phyloP scores from a whole-genome alignment of 2,888 invertebrate genomes.

The Tachina grossa region DNA sequence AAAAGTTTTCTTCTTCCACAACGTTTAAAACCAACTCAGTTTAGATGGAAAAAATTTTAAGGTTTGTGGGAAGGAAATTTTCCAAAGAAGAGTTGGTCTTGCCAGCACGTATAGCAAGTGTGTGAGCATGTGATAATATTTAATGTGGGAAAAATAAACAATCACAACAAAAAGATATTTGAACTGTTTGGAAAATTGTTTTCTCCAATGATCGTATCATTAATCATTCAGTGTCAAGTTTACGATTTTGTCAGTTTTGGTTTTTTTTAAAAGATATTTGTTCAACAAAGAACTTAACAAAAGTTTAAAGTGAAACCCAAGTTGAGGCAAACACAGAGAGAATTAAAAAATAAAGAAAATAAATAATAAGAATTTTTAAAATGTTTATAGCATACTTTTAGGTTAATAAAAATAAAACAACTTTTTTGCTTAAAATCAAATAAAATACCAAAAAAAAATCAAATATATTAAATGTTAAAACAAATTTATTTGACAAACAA shows the following conservation, averaged over 20 bases:
- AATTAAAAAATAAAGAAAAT: not conserved
- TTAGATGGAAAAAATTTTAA: slow-evolving; percentile 12
- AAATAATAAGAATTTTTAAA: not conserved
- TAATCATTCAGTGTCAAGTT: slow-evolving; percentile 73
- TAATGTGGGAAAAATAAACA: slow-evolving; percentile 62
- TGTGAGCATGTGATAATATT: slow-evolving; percentile 30
- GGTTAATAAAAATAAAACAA: not conserved
- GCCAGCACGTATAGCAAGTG: slow-evolving; percentile 8
- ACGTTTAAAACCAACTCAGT: slow-evolving; percentile 9
- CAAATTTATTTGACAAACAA: too few relatives aligned
- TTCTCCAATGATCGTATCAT: slow-evolving; percentile 70
- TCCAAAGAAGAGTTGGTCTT: not conserved
- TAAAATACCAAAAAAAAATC: too few relatives aligned
- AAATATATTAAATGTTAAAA: too few relatives aligned
- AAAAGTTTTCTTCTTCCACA: not conserved
- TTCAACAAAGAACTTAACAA: not conserved
- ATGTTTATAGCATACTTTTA: not conserved
- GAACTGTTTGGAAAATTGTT: slow-evolving; percentile 67
- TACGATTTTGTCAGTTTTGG: slow-evolving; percentile 35
- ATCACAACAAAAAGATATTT: slow-evolving; percentile 64
- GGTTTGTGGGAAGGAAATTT: slow-evolving; percentile 29
- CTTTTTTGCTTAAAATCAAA: too few relatives aligned
- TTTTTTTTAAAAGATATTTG: not conserved
- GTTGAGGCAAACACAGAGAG: not conserved
- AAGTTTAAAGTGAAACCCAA: too few relatives aligned